Conservation (phyloP, 2,113 vertebrate species). For the Hoplias malabaricus region DNA sequence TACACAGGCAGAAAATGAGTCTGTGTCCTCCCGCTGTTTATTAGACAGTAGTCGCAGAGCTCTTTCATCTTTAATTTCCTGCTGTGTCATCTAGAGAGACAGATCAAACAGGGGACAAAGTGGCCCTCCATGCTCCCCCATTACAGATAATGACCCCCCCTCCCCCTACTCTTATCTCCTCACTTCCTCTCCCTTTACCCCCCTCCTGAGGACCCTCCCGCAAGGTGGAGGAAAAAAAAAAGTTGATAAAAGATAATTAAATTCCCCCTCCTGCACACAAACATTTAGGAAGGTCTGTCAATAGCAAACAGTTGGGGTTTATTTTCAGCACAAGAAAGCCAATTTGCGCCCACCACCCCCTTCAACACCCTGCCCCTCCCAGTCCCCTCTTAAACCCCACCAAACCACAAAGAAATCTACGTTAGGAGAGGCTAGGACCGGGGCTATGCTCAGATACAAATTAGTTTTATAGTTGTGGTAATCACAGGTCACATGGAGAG, state of each 20-base stretch:
- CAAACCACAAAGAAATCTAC: conserved; percentile 39
- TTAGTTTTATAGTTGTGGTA: conserved; percentile 1
- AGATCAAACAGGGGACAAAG: conserved; percentile 77
- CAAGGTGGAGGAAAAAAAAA: conserved; percentile 53
- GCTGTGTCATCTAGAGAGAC: conserved; percentile 68
- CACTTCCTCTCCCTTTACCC: conserved; percentile 65
- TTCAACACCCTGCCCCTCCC: not conserved
- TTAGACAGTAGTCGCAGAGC: conserved; percentile 70
- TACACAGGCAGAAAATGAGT: conserved; percentile 62
- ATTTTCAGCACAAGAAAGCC: conserved; percentile 48
- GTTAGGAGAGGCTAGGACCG: conserved; percentile 9
- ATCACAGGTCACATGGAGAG: not conserved
- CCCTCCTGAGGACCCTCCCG: conserved; percentile 60
- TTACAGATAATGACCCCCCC: conserved; percentile 56
- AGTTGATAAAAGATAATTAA: conserved; percentile 60
- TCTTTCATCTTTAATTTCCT: conserved; percentile 79
- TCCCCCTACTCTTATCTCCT: conserved; percentile 55
- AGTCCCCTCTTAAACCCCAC: not conserved
- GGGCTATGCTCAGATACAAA: conserved; percentile 18
- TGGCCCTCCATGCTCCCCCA: conserved; percentile 67
- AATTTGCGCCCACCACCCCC: conserved; percentile 37
- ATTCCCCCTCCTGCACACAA: conserved; percentile 54
- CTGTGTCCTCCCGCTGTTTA: conserved; percentile 64
- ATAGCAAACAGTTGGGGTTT: conserved; percentile 55
- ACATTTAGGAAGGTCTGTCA: conserved; percentile 54